Conservation (phyloP, 2,888 invertebrate species). For the Drosophila acutilabella region DNA sequence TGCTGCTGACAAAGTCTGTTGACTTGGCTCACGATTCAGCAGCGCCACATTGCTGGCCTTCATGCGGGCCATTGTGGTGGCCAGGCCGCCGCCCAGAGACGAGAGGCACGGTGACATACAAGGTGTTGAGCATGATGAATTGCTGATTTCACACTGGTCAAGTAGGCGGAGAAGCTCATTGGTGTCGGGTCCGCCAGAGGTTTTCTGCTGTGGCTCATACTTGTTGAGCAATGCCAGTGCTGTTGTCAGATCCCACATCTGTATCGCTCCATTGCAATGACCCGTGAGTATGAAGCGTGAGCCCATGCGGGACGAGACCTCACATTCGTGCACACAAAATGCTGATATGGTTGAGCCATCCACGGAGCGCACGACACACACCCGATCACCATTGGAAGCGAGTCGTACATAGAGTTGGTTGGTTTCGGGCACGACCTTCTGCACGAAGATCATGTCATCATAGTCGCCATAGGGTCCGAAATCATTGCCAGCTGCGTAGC, state of each 20-base stretch:
- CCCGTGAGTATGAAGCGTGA: conserved; percentile 96
- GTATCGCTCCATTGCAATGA: conserved; percentile 95
- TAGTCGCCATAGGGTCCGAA: conserved; percentile 98
- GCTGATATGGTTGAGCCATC: conserved; percentile 97
- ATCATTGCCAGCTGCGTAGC: conserved; percentile 88
- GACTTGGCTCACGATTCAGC: conserved; percentile 85
- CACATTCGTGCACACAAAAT: conserved; percentile 98
- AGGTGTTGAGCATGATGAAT: conserved; percentile 90
- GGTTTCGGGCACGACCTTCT: conserved; percentile 98
- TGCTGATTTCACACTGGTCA: conserved; percentile 97
- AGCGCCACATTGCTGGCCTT: conserved; percentile 88
- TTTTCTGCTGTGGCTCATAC: conserved; percentile 90
- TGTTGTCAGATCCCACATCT: conserved; percentile 99
- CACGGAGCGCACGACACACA: conserved; percentile 97
- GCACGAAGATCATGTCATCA: conserved; percentile 98
- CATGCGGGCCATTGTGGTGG: conserved; percentile 86
- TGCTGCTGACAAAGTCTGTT: conserved; percentile 19
- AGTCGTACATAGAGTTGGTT: conserved; percentile 97
- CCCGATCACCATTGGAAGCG: conserved; percentile 97
- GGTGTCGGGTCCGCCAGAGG: conserved; percentile 94
- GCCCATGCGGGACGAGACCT: conserved; percentile 97
- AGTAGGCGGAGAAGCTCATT: conserved; percentile 95
- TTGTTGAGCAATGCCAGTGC: conserved; percentile 92
- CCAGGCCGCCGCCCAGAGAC: conserved; percentile 82
- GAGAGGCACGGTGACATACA: conserved; percentile 90